Base-by-base conservation (phyloP, 2,797 vertebrate species). In the Valencia hispanica region DNA sequence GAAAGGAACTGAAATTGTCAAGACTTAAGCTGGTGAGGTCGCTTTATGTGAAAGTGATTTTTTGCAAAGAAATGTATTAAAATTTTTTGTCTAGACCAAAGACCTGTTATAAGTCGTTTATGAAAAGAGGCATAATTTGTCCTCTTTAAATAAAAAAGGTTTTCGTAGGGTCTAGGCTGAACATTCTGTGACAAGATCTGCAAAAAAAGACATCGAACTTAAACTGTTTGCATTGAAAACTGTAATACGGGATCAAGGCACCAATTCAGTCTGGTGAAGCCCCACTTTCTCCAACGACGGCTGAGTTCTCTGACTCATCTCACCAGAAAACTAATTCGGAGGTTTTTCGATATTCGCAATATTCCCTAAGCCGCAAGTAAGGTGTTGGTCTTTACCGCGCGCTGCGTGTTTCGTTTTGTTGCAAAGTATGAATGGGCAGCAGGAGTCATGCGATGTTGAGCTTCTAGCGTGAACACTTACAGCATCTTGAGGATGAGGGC, bases 401-500 rank as follows among this genome's bases (percentile, higher is more conserved):
- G n/a, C n/a, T 11, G 48, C 22, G 11, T 53, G 51, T 53, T 53
- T 53, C 10, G 9, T 53, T 12, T 25, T 53, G 51, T 25, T 12
- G 25, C 10, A 22, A 3, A n/a, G 27, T 25, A n/a, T n/a, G 12
- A 45, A 11, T 2, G 43, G 11, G 43, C 25, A 27, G 51, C 25
- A 55, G 10, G 43, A 45, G 43, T 12, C 3, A 61, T 34, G 10
- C 1, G 17, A 34, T 3, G 8, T 20, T 59, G 10, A 22, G 53
- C 12, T 15, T 30, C 27, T 8, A 22, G 45, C 32, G 43, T 57
- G 1, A 68, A 97, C n/a, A n/a, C 98, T 99, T 93, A 99, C 98
- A 99, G 96, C 96, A 99, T 98, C 93, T 98, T 99, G 85, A 99
- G 97, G 86, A 99, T 99, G 84, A 99, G 97, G 65, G 98, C 98